Percentiles rank a stretch among this genome's conserved stretches.
Evolutionary conservation across 2,888 invertebrate genomes (phyloP).

Genomic region (Sphecodes monilicornis): DNA sequence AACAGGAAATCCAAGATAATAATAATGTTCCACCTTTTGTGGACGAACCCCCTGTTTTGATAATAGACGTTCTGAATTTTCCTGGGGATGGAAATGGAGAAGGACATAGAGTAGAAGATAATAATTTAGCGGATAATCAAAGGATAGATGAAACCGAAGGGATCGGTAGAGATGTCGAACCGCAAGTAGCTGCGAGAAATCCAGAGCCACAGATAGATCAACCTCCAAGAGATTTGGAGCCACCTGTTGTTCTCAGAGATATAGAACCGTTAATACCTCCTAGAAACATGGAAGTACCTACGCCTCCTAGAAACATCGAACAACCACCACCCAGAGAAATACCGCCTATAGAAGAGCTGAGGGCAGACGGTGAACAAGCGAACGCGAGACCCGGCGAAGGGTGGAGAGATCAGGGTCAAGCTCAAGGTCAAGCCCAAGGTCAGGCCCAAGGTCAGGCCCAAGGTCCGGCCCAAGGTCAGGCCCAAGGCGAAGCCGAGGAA

Average conservation of each 20-base stretch:
- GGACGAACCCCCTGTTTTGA: constrained; percentile 79
- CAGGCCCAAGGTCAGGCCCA: constrained; percentile 85
- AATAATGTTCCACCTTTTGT: constrained; percentile 83
- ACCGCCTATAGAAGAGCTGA: constrained; percentile 49
- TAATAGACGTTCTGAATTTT: constrained; percentile 67
- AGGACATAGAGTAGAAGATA: constrained; percentile 52
- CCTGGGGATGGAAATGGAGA: constrained; percentile 70
- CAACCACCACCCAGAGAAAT: constrained; percentile 35
- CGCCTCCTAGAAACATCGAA: constrained; percentile 48
- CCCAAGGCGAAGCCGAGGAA: constrained; percentile 89
- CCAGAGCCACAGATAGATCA: constrained; percentile 32
- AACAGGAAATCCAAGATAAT: constrained; percentile 80
- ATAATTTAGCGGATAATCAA: constrained; percentile 55
- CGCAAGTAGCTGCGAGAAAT: constrained; percentile 46
- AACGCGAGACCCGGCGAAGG: constrained; percentile 68
- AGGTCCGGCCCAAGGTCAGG: constrained; percentile 85
- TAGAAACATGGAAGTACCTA: constrained; percentile 42
- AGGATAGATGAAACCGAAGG: constrained; percentile 55
- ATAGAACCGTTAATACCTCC: constrained; percentile 30
- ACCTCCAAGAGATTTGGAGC: constrained; percentile 29
- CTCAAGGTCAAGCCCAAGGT: constrained; percentile 85
- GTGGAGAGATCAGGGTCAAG: constrained; percentile 78
- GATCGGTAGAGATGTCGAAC: constrained; percentile 53
- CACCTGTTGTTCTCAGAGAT: constrained; percentile 47
- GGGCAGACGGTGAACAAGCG: constrained; percentile 53